Percentiles rank a stretch among this genome's conserved stretches.
Evolutionary conservation across 2,113 vertebrate species (phyloP).

Genomic region (Agelaius phoeniceus): DNA sequence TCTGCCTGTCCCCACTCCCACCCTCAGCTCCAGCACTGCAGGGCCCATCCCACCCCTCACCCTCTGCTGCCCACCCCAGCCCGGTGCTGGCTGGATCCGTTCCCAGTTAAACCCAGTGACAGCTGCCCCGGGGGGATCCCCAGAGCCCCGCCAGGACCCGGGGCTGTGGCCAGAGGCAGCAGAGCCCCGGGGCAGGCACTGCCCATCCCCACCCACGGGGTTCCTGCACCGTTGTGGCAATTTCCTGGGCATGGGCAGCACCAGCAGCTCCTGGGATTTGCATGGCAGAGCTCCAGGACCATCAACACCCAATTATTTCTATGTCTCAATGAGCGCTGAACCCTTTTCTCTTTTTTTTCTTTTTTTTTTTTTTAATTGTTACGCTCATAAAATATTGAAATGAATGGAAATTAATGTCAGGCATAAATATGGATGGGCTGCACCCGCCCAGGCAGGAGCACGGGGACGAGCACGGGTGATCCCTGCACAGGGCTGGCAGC

Average conservation of each 20-base stretch:
- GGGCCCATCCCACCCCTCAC: not conserved
- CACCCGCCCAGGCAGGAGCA: not conserved
- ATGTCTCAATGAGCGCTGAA: not conserved
- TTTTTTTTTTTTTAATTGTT: not conserved
- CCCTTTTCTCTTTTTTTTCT: not conserved
- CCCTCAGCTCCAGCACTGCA: not conserved
- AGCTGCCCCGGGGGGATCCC: not conserved
- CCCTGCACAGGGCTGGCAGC: fast-evolving
- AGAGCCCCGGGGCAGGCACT: not conserved
- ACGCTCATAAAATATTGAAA: not conserved
- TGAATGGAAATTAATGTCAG: not conserved
- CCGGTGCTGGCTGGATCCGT: fast-evolving
- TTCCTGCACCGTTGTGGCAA: not conserved
- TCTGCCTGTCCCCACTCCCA: not conserved
- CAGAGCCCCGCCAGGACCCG: not conserved
- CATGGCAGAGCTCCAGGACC: not conserved
- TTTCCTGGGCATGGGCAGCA: not conserved
- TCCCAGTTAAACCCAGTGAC: not conserved
- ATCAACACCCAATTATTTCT: not conserved
- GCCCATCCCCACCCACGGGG: not conserved
- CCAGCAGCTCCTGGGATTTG: not conserved
- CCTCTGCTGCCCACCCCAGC: not conserved
- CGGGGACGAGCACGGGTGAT: fast-evolving
- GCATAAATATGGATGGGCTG: not conserved
- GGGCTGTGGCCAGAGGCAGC: fast-evolving